Conservation (phyloP, 2,797 vertebrate species). For the Heteromormyrus szaboi region DNA sequence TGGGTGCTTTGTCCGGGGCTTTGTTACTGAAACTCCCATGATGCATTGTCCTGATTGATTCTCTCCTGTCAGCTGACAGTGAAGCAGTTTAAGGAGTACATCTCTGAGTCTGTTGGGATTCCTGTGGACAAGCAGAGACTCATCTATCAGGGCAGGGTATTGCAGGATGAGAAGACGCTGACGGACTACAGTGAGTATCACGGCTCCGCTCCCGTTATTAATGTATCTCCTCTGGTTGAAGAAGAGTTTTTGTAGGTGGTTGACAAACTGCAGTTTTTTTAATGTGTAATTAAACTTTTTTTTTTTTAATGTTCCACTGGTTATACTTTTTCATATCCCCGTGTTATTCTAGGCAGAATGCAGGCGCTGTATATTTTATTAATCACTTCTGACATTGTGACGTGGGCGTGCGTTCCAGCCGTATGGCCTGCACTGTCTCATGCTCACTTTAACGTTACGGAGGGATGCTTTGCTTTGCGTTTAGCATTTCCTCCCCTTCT, state of each 20-base stretch:
- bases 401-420: background rate
- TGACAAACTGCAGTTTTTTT: background rate
- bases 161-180: conserved; percentile 85
- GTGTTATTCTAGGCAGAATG: background rate
- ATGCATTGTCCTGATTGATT: background rate
- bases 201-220: background rate
- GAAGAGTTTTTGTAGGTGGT: background rate
- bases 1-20: background rate
- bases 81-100: conserved; percentile 87
- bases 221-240: background rate
- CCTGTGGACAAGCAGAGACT: conserved; percentile 85
- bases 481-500: background rate
- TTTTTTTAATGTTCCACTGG: background rate
- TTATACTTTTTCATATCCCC: background rate
- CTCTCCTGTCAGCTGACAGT: conserved; percentile 60
- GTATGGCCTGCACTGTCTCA: background rate
- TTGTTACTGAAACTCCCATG: background rate
- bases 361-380: background rate
- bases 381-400: background rate
- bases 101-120: conserved; percentile 78
- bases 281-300: background rate
- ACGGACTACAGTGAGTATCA: conserved; percentile 77
- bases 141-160: conserved; percentile 86
- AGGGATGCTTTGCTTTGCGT: background rate
- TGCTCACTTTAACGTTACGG: background rate